These are phyloP conservation scores for Lutjanus argentimaculatus DNA, from an alignment of 2,797 vertebrate genomes.

Conservation along the genomic window DNA sequence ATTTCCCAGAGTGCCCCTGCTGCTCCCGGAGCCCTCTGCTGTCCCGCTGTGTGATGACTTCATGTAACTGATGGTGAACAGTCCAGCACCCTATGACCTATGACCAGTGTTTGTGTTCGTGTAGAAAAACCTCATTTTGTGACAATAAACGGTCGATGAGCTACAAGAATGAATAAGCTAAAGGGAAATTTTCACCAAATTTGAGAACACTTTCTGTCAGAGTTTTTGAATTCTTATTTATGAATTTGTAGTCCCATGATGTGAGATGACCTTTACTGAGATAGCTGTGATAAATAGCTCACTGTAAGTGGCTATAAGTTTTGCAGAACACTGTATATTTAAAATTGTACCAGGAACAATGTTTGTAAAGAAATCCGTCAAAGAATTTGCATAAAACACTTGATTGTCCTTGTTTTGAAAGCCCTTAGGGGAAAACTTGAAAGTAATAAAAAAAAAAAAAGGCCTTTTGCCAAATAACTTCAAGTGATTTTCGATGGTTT, in stretches of 20 bases:
- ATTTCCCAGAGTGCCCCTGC: slow-evolving; percentile 62
- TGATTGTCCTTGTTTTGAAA: slow-evolving; percentile 15
- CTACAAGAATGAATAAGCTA: slow-evolving; percentile 27
- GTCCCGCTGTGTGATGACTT: slow-evolving; percentile 64
- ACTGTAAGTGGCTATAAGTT: background rate
- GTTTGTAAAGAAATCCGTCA: slow-evolving; percentile 23
- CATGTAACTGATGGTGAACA: slow-evolving; percentile 52
- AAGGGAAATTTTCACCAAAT: slow-evolving; percentile 47
- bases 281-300: background rate
- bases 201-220: slow-evolving; percentile 24
- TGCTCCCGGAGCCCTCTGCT: slow-evolving; percentile 54
- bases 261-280: slow-evolving; percentile 5
- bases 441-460: background rate
- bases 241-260: slow-evolving; percentile 15
- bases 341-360: slow-evolving; percentile 8
- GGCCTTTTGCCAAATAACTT: slow-evolving; percentile 36
- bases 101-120: slow-evolving; percentile 69
- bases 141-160: slow-evolving; percentile 23
- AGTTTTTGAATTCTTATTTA: slow-evolving; percentile 35
- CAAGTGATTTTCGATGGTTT: slow-evolving; percentile 39
- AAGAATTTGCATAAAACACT: slow-evolving; percentile 16
- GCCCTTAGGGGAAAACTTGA: slow-evolving; percentile 6
- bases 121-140: slow-evolving; percentile 67
- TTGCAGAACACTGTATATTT: slow-evolving; percentile 19
- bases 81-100: slow-evolving; percentile 33